Evolutionary conservation across 1,140 invertebrate genomes (phyloP), one percentile per base, ranked within the genome.

Genomic region (Magallana angulata): DNA sequence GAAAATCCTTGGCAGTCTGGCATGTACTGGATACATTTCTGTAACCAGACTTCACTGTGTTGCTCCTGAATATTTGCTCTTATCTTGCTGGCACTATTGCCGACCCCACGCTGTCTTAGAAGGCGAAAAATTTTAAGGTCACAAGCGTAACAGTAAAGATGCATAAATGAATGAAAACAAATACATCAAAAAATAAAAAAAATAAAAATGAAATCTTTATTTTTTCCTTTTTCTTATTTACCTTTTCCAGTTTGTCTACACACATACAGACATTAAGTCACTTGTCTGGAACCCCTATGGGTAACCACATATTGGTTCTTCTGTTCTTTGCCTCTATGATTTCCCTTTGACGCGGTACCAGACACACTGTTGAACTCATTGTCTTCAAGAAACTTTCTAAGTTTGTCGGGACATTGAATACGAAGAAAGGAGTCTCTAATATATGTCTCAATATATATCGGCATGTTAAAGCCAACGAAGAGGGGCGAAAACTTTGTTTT

Each of bases 171-270:
- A 24, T 64, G 16, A 64, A 64, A 9, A 64, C 14, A 64, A 9
- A 64, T 14, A 64, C 16, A 16, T 14, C 16, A 14, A 64, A 64
- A 64, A 64, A 64, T 2, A 64, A 64, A n/a, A 64, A 24, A 24
- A 24, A 24, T 24, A 24, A 24, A 24, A 24, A 24, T 64, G 62
- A 18, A 68, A n/a, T 18, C 24, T 68, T 18, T n/a, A n/a, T 6
- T 7, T 18, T 68, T 68, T 68, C 8, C n/a, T 18, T 18, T n/a
- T n/a, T n/a, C n/a, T n/a, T n/a, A 59, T 68, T 80, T 57, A 82
- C 80, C 81, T 87, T 87, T 12, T 36, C 30, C 48, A 83, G 24
- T 64, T 14, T 83, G 48, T 87, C 86, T n/a, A 83, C 8, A 82
- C 68, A 64, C 4, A 30, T n/a, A 62, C 80, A 82, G 30, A 64